Percentiles rank a stretch among this genome's conserved stretches.
phyloP scores from a whole-genome alignment of 2,888 invertebrate species.

The Lithosia quadra region DNA sequence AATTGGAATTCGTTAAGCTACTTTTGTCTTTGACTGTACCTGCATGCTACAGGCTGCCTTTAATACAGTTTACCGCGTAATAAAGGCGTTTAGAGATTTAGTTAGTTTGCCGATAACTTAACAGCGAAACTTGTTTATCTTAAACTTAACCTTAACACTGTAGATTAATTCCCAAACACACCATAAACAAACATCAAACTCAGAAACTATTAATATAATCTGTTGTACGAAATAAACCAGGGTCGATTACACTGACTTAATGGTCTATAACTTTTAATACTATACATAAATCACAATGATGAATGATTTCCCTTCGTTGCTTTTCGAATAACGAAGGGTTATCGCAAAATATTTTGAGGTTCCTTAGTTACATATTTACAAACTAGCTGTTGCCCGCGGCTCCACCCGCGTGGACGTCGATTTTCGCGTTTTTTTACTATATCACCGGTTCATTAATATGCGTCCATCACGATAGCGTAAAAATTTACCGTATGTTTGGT shows the following conservation, averaged over 20 bases:
- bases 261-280: slow-evolving; percentile 19
- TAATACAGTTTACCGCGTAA: neutral
- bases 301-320: slow-evolving; percentile 14
- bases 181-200: slow-evolving; percentile 32
- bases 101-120: neutral
- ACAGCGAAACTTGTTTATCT: neutral
- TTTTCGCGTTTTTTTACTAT: too few species aligned
- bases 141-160: neutral
- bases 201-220: slow-evolving; percentile 42
- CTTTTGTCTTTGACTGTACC: neutral
- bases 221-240: slow-evolving; percentile 20
- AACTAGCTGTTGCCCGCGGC: too few species aligned
- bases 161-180: slow-evolving; percentile 5
- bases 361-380: neutral
- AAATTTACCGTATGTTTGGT: too few species aligned
- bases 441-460: too few species aligned
- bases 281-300: slow-evolving; percentile 23
- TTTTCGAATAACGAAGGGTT: neutral
- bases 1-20: neutral
- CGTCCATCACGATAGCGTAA: too few species aligned
- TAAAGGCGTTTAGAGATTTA: neutral
- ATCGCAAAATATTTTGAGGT: neutral
- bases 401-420: too few species aligned
- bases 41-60: neutral
- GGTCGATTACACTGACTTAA: slow-evolving; percentile 6